Conservation (phyloP, 2,113 vertebrate genomes). For the Telmatochromis brachygnathus region DNA sequence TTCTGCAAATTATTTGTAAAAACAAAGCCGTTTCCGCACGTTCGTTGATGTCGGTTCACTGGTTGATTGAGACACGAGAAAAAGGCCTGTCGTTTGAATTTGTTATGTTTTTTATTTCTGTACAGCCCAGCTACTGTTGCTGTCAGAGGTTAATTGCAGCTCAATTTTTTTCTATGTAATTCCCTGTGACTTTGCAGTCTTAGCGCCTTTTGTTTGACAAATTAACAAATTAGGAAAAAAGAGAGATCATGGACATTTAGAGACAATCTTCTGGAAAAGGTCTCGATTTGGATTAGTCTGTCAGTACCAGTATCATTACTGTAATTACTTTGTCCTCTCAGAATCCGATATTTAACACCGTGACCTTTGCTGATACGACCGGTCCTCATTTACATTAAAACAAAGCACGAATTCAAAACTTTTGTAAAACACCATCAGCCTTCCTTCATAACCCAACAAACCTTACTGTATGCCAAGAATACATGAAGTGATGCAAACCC, state of each 20-base stretch:
- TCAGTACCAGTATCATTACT: slow-evolving; percentile 15
- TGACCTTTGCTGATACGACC: slow-evolving; percentile 27
- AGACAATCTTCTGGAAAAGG: slow-evolving; percentile 6
- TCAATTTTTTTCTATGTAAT: slow-evolving; percentile 30
- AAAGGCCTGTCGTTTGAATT: background rate
- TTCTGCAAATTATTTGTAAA: background rate
- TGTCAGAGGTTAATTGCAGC: slow-evolving; percentile 55
- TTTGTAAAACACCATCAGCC: background rate
- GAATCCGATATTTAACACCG: slow-evolving; percentile 20
- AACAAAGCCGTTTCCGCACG: background rate
- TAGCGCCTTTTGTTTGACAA: slow-evolving; percentile 27
- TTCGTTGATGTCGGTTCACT: background rate
- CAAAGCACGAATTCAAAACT: background rate
- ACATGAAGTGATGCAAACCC: background rate
- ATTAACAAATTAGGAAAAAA: background rate
- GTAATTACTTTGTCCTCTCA: slow-evolving; percentile 36
- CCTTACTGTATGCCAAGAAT: background rate
- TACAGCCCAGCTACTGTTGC: background rate
- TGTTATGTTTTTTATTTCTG: background rate
- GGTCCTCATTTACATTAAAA: slow-evolving; percentile 16
- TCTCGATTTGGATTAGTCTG: slow-evolving; percentile 21
- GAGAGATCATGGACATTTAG: background rate
- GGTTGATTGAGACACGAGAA: background rate
- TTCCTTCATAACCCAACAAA: background rate
- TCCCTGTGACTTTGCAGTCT: slow-evolving; percentile 17